Evolutionary conservation across 1,140 invertebrate species (phyloP).

Genomic region (Pantala flavescens): DNA sequence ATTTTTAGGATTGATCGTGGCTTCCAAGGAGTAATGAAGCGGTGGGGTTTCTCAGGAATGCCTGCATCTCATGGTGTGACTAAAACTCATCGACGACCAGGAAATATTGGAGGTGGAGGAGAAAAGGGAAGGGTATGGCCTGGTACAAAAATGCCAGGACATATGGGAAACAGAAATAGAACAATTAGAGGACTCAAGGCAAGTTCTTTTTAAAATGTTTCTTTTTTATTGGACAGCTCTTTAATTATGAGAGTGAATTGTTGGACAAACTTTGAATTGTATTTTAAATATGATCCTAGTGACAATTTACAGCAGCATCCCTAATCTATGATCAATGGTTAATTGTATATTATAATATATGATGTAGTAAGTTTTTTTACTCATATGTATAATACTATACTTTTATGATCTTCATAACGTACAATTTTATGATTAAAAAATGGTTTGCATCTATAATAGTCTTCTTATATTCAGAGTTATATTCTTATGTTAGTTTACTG

Average conservation of each 20-base stretch:
- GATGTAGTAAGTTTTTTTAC: no score
- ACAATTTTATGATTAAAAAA: no score
- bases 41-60: constrained; percentile 92
- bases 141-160: constrained; percentile 93
- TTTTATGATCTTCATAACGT: no score
- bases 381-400: no score
- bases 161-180: constrained; percentile 80
- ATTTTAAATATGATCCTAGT: neutral
- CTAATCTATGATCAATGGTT: neutral
- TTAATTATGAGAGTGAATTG: neutral
- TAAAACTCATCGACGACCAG: constrained; percentile 86
- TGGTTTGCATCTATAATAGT: no score
- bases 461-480: no score
- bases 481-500: no score
- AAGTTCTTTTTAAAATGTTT: constrained; percentile 26
- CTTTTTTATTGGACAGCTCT: constrained; percentile 1
- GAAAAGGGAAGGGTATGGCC: constrained; percentile 80
- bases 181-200: constrained; percentile 60
- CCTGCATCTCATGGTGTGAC: constrained; percentile 86
- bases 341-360: neutral
- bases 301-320: neutral
- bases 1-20: constrained; percentile 70
- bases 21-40: constrained; percentile 97
- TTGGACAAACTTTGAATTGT: neutral
- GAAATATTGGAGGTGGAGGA: constrained; percentile 78